Conservation (phyloP, 2,888 invertebrate species). For the Athrips mouffetella region DNA sequence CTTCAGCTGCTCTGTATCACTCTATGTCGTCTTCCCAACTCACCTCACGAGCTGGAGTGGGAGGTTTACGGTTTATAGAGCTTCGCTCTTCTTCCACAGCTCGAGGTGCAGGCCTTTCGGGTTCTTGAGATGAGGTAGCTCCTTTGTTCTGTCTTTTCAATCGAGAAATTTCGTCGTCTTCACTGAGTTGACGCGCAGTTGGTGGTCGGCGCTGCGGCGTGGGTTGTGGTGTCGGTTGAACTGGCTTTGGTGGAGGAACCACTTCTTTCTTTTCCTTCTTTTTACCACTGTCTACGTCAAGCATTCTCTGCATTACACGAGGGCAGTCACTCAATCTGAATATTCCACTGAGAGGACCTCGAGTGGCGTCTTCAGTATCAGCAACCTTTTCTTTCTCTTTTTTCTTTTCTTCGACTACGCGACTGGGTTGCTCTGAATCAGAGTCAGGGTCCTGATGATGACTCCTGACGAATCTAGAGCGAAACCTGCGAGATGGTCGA, state of each 20-base stretch:
- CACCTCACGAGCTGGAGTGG: slow-evolving; percentile 87
- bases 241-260: slow-evolving; percentile 74
- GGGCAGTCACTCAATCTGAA: slow-evolving; percentile 92
- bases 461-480: slow-evolving; percentile 83
- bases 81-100: slow-evolving; percentile 79
- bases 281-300: slow-evolving; percentile 86
- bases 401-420: slow-evolving; percentile 81
- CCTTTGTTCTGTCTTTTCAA: slow-evolving; percentile 92
- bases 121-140: slow-evolving; percentile 80
- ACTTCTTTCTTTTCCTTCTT: slow-evolving; percentile 88
- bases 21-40: slow-evolving; percentile 80
- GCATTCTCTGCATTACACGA: slow-evolving; percentile 91
- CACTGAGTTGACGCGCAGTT: slow-evolving; percentile 88
- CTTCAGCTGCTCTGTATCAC: slow-evolving; percentile 42
- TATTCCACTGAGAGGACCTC: slow-evolving; percentile 92
- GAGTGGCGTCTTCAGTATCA: slow-evolving; percentile 93
- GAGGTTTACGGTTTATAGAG: slow-evolving; percentile 80
- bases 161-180: slow-evolving; percentile 92
- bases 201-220: slow-evolving; percentile 75
- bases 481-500: slow-evolving; percentile 82
- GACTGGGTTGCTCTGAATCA: slow-evolving; percentile 81
- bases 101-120: slow-evolving; percentile 74
- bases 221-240: slow-evolving; percentile 76
- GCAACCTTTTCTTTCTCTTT: slow-evolving; percentile 84
- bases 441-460: slow-evolving; percentile 86